These are phyloP conservation scores for Heterochromis multidens DNA, from an alignment of 2,113 vertebrate genomes.

Conservation along the genomic window DNA sequence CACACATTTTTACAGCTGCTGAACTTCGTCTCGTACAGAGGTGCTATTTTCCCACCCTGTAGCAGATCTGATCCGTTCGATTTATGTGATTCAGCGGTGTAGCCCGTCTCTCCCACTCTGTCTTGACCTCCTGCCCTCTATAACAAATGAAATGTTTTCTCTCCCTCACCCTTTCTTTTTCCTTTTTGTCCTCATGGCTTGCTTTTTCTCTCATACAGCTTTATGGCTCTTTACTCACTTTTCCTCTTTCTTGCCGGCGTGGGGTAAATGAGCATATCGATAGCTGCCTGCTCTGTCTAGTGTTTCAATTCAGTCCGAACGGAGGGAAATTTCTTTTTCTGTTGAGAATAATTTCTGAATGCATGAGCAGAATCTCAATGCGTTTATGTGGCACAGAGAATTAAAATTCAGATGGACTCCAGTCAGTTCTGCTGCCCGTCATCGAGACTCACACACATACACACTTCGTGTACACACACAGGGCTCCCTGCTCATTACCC, in stretches of 20 bases:
- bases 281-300: slow-evolving; percentile 16
- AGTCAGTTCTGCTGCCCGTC: slow-evolving; percentile 16
- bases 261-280: slow-evolving; percentile 37
- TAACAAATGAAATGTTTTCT: slow-evolving; percentile 10
- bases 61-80: slow-evolving; percentile 42
- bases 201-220: not conserved
- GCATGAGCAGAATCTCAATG: slow-evolving; percentile 48
- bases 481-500: slow-evolving; percentile 32
- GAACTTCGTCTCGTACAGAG: not conserved
- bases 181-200: not conserved
- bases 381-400: slow-evolving; percentile 11
- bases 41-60: not conserved
- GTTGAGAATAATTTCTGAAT: slow-evolving; percentile 41
- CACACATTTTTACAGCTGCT: not conserved
- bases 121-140: slow-evolving; percentile 15
- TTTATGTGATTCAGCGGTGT: slow-evolving; percentile 24
- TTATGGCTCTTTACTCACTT: slow-evolving; percentile 3
- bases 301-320: slow-evolving; percentile 2
- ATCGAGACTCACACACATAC: not conserved
- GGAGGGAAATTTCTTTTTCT: slow-evolving; percentile 11
- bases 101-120: slow-evolving; percentile 5
- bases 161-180: not conserved
- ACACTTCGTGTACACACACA: not conserved
- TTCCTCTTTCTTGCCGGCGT: not conserved
- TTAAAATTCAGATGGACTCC: slow-evolving; percentile 47